A percentile compares a stretch with the other conserved stretches of the same genome.
Evolutionary conservation across 2,797 vertebrate species (phyloP).

Genomic region (Pyrrhura leucotis): DNA sequence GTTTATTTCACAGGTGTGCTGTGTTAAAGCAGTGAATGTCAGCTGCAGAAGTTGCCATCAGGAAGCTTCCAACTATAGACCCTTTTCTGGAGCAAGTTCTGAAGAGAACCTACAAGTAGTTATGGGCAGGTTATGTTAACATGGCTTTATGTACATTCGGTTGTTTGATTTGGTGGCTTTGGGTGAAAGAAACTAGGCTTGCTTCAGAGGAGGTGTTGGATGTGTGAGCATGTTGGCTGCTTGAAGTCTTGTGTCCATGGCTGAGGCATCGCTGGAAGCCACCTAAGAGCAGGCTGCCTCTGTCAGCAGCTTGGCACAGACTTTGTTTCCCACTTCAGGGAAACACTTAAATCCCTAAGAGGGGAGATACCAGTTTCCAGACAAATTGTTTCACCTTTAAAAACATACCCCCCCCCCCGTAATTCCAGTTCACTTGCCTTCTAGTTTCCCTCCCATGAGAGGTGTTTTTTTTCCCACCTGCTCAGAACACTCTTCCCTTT

Average conservation of each 20-base stretch:
- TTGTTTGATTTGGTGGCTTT: not conserved
- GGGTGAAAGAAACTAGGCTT: not conserved
- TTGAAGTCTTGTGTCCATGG: not conserved
- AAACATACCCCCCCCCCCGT: not conserved
- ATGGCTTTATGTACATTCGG: accelerated
- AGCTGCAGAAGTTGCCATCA: not conserved
- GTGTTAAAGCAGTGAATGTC: not conserved
- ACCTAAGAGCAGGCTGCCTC: accelerated
- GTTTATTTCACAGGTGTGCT: not conserved
- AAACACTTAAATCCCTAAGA: not conserved
- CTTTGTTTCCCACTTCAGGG: not conserved
- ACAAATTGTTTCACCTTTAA: not conserved
- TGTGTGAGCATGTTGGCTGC: not conserved
- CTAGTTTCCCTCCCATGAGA: not conserved
- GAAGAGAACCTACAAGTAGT: not conserved
- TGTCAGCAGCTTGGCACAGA: not conserved
- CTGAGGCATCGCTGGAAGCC: not conserved
- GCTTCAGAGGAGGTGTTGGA: not conserved
- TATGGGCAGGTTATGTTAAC: no score
- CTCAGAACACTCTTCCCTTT: not conserved
- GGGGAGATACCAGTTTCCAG: not conserved
- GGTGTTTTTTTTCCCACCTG: not conserved
- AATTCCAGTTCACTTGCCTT: not conserved
- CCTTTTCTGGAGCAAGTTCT: not conserved
- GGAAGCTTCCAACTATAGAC: not conserved